Conservation (phyloP, 2,797 vertebrate genomes). For the Sternotherus odoratus region DNA sequence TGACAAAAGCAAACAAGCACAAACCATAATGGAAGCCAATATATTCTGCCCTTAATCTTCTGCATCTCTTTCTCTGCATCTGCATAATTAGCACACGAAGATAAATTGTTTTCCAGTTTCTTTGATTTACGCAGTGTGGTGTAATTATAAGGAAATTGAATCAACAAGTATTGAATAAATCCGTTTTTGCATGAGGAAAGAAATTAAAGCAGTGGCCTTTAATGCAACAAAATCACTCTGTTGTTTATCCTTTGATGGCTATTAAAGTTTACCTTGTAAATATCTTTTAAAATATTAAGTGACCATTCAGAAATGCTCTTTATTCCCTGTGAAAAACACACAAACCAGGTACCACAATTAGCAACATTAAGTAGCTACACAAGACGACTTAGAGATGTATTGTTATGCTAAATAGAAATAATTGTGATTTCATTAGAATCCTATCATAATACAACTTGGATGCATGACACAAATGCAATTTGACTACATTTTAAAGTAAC, state of each 20-base stretch:
- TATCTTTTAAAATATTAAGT: conserved; percentile 38
- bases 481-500: background rate
- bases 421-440: conserved; percentile 39
- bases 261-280: conserved; percentile 8
- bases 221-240: background rate
- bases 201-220: conserved; percentile 13
- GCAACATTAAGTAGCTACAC: conserved; percentile 45
- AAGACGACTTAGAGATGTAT: conserved; percentile 11
- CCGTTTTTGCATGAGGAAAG: conserved; percentile 16
- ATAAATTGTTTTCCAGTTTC: conserved; percentile 23
- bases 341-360: conserved; percentile 51
- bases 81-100: conserved; percentile 29
- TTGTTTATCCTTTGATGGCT: conserved; percentile 8
- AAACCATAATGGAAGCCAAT: background rate
- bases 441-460: background rate
- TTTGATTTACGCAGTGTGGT: conserved; percentile 46
- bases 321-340: conserved; percentile 33
- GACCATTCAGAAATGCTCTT: conserved; percentile 30
- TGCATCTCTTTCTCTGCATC: conserved; percentile 22
- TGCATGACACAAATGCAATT: conserved; percentile 35
- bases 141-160: conserved; percentile 51
- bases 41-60: conserved; percentile 42
- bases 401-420: conserved; percentile 44
- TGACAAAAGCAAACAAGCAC: conserved; percentile 42
- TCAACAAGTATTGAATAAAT: conserved; percentile 2